These are phyloP conservation scores for Eciton burchellii DNA, from an alignment of 1,140 invertebrate genomes.

Conservation along the genomic window DNA sequence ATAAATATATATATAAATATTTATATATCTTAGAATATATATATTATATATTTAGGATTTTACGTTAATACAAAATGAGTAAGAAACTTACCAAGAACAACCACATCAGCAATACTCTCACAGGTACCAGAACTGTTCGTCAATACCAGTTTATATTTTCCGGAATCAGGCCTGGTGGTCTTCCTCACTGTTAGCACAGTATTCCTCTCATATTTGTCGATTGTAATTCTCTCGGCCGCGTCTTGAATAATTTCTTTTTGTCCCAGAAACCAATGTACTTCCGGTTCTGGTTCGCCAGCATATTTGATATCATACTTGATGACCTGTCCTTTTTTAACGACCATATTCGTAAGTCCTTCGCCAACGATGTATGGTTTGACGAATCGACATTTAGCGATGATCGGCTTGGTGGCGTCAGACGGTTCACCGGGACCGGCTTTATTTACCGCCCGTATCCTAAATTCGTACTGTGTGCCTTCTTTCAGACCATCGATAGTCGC, in stretches of 20 bases:
- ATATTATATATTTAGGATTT: neutral
- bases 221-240: conserved; percentile 89
- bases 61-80: neutral
- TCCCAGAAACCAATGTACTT: conserved; percentile 93
- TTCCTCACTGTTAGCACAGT: conserved; percentile 96
- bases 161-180: conserved; percentile 94
- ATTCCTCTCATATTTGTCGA: conserved; percentile 96
- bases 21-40: neutral
- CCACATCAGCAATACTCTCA: conserved; percentile 93
- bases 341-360: conserved; percentile 93
- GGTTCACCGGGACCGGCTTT: conserved; percentile 98
- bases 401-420: conserved; percentile 97
- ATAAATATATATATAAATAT: too few relatives aligned
- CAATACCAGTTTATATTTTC: conserved; percentile 94
- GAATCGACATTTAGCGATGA: conserved; percentile 97
- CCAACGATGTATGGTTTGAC: conserved; percentile 97
- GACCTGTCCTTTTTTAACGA: conserved; percentile 97
- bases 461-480: conserved; percentile 98
- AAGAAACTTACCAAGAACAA: conserved; percentile 90
- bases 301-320: conserved; percentile 97
- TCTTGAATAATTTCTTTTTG: conserved; percentile 91
- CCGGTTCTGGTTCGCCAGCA: conserved; percentile 97
- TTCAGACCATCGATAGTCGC: conserved; percentile 95
- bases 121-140: conserved; percentile 94
- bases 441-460: conserved; percentile 97